Evolutionary conservation across 2,113 vertebrate species (phyloP), one percentile per base, ranked within the genome.

Genomic region (Felis chaus): DNA sequence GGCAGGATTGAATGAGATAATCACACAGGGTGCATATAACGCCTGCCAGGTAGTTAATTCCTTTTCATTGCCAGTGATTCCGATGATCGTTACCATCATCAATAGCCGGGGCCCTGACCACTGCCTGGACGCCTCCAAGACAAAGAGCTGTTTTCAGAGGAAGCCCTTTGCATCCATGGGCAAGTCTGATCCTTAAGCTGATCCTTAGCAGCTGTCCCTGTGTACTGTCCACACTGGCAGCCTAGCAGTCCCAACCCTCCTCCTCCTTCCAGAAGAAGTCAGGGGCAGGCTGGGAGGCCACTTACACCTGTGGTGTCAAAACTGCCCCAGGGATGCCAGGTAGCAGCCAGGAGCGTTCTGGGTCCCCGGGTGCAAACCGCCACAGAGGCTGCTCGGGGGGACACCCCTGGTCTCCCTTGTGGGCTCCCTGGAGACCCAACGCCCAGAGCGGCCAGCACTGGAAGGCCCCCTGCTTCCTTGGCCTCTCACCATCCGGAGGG

Each of bases 1-100:
- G 57, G 39, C 82, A 29, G 78, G 25, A 61, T 14, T 7, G 8
- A 36, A 25, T 13, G 53, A 81, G 39, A 33, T 10, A 0, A 48
- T 15, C 13, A 4, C 41, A 41, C 57, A 55, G 80, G 29, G 65
- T 1, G 27, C 7, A 18, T 6, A 29, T 1, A 11, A 39, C 0
- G 6, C 23, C n/a, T 15, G 63, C 36, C n/a, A 2, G 1, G 0
- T 1, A 7, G 39, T 13, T 27, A 3, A 7, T 23, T 36, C 39
- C 18, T 57, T 53, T 19, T n/a, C 76, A 39, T 10, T 27, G 57
- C 33, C 25, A 2, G 0, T 7, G 41, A 36, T 53, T 4, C 19
- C 7, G 5, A 15, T n/a, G 0, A 12, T 78, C 7, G 25, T 36
- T 11, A 11, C n/a, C 45, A 6, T 7, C 55, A 16, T 7, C 48